Evolutionary conservation across 2,888 invertebrate genomes (phyloP).

Genomic region (Drosophila subquinaria): DNA sequence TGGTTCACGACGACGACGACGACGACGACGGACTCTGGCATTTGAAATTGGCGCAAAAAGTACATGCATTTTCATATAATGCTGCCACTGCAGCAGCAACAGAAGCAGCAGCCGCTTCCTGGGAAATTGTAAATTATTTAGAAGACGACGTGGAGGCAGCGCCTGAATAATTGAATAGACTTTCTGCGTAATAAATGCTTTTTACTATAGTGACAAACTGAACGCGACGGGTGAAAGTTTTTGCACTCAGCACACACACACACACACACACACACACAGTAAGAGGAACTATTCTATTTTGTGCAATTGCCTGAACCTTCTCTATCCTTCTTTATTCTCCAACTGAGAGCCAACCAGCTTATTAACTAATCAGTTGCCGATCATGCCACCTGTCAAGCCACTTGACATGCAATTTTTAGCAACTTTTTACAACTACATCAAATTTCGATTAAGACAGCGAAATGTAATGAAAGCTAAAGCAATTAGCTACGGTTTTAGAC

Average conservation of each 20-base stretch:
- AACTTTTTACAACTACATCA: slow-evolving; percentile 62
- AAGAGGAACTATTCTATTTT: slow-evolving; percentile 44
- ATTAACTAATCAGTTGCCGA: slow-evolving; percentile 57
- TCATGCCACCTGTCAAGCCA: slow-evolving; percentile 59
- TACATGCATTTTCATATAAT: slow-evolving; percentile 76
- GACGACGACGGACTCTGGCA: slow-evolving; percentile 22
- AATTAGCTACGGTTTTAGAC: slow-evolving; percentile 61
- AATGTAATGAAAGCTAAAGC: slow-evolving; percentile 46
- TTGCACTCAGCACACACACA: slow-evolving; percentile 44
- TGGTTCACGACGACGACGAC: background rate
- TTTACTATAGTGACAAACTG: slow-evolving; percentile 68
- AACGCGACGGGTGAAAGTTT: slow-evolving; percentile 65
- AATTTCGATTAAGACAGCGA: slow-evolving; percentile 66
- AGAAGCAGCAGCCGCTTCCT: slow-evolving; percentile 40
- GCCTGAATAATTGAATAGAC: slow-evolving; percentile 83
- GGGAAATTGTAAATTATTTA: slow-evolving; percentile 77
- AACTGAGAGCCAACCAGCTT: slow-evolving; percentile 21
- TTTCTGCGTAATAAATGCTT: slow-evolving; percentile 81
- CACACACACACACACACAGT: slow-evolving; percentile 14
- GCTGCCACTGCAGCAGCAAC: slow-evolving; percentile 28
- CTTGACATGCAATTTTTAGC: slow-evolving; percentile 59
- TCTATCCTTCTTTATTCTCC: background rate
- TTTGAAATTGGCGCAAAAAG: slow-evolving; percentile 58
- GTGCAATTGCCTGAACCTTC: slow-evolving; percentile 30
- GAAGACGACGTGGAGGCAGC: slow-evolving; percentile 49